A percentile compares a stretch with the other conserved stretches of the same genome.
phyloP scores from a whole-genome alignment of 2,888 invertebrate genomes.

The Cepaea hortensis region DNA sequence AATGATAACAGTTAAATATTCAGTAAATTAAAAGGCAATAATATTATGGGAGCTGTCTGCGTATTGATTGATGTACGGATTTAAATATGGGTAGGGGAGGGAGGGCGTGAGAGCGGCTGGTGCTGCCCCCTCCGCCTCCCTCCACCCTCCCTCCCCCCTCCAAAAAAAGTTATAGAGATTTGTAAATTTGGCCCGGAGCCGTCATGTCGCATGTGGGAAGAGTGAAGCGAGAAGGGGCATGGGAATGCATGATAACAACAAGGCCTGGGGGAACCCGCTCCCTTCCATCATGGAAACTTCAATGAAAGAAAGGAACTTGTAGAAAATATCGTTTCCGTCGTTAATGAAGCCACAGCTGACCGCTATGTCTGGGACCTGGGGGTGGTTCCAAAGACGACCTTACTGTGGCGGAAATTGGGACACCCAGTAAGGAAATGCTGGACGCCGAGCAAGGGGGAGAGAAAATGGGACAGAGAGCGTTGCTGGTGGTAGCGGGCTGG shows the following conservation, averaged over 20 bases:
- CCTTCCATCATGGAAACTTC: not conserved
- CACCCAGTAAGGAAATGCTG: not conserved
- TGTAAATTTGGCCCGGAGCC: not conserved
- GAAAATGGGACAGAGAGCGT: not conserved
- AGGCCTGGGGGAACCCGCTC: not conserved
- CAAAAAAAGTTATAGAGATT: not conserved
- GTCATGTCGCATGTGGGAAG: not conserved
- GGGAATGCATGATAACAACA: conserved; percentile 9
- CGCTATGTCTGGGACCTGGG: not conserved
- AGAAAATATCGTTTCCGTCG: conserved; percentile 8
- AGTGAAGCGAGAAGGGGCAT: not conserved
- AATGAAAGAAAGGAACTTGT: not conserved
- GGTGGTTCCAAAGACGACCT: not conserved
- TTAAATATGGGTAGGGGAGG: too few species aligned
- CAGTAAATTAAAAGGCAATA: too few species aligned
- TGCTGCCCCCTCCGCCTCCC: too few species aligned
- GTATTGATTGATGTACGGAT: too few species aligned
- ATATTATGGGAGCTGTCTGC: too few species aligned
- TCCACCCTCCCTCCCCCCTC: too few species aligned
- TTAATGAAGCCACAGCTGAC: conserved; percentile 28
- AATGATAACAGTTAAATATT: too few species aligned
- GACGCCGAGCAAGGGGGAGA: not conserved
- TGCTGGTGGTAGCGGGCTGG: not conserved
- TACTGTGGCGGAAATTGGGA: not conserved
- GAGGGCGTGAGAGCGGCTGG: too few species aligned